phyloP scores from a whole-genome alignment of 2,797 vertebrate species.

The Emydoidea blandingii region DNA sequence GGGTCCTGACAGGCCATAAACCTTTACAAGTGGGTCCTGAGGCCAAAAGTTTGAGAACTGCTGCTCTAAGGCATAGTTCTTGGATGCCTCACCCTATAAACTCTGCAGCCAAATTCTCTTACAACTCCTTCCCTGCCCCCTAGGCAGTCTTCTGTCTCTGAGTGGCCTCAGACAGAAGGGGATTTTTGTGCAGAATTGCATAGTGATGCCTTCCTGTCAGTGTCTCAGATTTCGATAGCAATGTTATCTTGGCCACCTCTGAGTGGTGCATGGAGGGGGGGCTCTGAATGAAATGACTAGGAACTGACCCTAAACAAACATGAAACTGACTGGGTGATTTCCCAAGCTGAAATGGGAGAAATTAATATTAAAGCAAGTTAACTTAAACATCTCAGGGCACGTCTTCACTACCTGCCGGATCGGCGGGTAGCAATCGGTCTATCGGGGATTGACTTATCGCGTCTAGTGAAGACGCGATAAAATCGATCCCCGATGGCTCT shows the following conservation, averaged over 20 bases:
- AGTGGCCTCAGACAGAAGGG: background rate
- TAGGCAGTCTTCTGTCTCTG: background rate
- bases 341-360: background rate
- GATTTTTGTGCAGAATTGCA: background rate
- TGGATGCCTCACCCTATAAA: background rate
- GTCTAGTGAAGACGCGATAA: too few species aligned
- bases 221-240: background rate
- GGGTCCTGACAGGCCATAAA: background rate
- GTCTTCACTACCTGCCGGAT: too few species aligned
- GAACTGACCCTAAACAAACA: background rate
- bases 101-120: background rate
- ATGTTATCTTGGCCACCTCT: background rate
- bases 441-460: too few species aligned
- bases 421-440: too few species aligned
- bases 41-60: background rate
- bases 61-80: background rate
- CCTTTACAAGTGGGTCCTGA: background rate
- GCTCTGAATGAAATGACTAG: background rate
- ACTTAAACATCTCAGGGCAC: background rate
- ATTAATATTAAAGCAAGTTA: background rate
- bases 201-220: background rate
- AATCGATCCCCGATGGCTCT: too few species aligned
- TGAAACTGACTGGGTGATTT: background rate
- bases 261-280: background rate
- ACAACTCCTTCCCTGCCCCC: background rate